phyloP scores from a whole-genome alignment of 35 echinoderm and acorn worm genomes.

The Stichopus chloronotus region DNA sequence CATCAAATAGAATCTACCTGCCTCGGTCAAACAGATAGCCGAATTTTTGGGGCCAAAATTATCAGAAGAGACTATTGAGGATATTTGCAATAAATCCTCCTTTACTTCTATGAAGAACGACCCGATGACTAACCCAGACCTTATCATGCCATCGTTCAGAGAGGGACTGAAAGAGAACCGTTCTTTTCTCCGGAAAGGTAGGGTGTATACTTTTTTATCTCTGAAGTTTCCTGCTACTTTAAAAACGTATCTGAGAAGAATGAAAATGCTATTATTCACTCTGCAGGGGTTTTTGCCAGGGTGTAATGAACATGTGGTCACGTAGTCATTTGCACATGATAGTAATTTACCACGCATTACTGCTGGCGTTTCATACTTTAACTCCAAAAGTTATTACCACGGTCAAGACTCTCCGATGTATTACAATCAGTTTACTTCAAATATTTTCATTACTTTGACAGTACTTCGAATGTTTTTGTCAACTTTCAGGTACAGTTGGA shows the following conservation, averaged over 20 bases:
- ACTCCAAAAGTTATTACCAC: no score
- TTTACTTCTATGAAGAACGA: conserved; percentile 16
- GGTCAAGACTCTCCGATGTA: no score
- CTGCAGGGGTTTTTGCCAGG: no score
- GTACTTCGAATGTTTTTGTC: no score
- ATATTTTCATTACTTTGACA: no score
- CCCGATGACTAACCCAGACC: conserved; percentile 12
- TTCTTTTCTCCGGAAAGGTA: conserved; percentile 34
- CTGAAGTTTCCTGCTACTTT: no score
- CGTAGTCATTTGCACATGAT: no score
- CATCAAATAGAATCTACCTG: background rate
- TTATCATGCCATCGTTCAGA: background rate
- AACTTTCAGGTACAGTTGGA: conserved; percentile 68
- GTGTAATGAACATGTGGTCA: no score
- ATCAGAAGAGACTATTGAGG: background rate
- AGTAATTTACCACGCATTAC: no score
- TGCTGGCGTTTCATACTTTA: no score
- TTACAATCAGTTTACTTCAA: no score
- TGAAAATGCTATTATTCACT: no score
- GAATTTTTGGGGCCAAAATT: background rate
- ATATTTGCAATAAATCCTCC: background rate
- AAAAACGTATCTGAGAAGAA: background rate
- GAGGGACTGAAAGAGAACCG: background rate
- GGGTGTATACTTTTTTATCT: background rate
- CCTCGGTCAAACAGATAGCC: background rate